Evolutionary conservation across 2,113 vertebrate genomes (phyloP).

Genomic region (Gavialis gangeticus): DNA sequence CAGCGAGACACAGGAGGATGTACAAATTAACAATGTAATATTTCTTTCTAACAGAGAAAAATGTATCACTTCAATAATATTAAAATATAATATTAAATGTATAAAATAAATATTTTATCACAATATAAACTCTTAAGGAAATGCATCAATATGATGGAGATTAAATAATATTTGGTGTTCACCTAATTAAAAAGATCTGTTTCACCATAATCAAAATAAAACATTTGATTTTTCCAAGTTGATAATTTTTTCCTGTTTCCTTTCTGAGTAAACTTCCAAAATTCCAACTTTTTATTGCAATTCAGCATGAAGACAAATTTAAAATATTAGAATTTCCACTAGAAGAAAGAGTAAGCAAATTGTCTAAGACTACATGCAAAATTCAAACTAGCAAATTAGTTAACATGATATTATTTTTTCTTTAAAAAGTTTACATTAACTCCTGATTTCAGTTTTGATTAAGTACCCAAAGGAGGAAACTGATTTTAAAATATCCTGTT

Average conservation of each 20-base stretch:
- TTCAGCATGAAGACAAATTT: background rate
- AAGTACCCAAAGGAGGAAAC: background rate
- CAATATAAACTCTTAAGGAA: background rate
- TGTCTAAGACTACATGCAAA: background rate
- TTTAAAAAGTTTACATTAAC: background rate
- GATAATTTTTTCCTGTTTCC: background rate
- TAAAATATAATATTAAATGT: background rate
- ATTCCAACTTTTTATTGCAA: fast-evolving
- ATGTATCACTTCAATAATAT: background rate
- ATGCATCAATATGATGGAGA: background rate
- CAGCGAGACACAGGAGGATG: too few relatives aligned
- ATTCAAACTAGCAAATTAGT: background rate
- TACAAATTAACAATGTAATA: too few relatives aligned
- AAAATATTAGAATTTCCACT: background rate
- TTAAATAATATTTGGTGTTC: background rate
- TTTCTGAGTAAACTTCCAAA: background rate
- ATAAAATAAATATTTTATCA: background rate
- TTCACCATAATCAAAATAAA: background rate
- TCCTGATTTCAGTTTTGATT: background rate
- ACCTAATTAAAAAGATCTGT: background rate
- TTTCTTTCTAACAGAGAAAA: background rate
- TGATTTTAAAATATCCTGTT: background rate
- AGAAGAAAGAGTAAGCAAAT: background rate
- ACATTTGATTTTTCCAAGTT: too few relatives aligned
- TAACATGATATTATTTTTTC: background rate